Percentiles rank a stretch among this genome's conserved stretches.
Conservation (phyloP, 1,140 invertebrate genomes). For the Pachyrhynchus sulphureomaculatus region DNA sequence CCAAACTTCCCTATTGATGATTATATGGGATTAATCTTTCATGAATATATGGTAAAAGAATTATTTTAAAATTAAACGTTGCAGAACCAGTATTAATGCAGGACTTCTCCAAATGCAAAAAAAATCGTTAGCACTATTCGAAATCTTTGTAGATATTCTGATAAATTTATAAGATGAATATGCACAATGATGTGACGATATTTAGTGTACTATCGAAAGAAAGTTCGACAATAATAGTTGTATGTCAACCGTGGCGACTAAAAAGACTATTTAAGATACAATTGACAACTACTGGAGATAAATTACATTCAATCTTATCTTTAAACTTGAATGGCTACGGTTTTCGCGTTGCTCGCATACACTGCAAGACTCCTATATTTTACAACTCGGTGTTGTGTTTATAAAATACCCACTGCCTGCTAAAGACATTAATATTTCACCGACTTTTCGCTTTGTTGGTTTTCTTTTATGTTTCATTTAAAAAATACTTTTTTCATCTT, state of each 20-base stretch:
- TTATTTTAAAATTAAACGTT: no score
- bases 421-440: conserved; percentile 29
- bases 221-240: conserved; percentile 28
- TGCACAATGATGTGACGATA: conserved; percentile 21
- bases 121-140: no score
- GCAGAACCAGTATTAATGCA: no score
- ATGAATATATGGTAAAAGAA: no score
- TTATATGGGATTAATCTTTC: no score
- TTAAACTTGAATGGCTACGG: conserved; percentile 32
- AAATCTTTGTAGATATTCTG: no score
- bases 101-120: no score
- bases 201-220: conserved; percentile 31
- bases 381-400: conserved; percentile 14
- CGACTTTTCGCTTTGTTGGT: conserved; percentile 9
- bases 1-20: no score
- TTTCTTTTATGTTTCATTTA: background rate
- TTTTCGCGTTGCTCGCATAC: conserved; percentile 22
- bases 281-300: conserved; percentile 36
- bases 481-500: background rate
- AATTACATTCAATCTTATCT: conserved; percentile 36
- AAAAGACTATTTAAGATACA: conserved; percentile 36
- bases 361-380: conserved; percentile 12
- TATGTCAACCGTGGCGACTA: conserved; percentile 25
- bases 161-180: no score
- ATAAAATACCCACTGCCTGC: conserved; percentile 15